These are phyloP conservation scores for Brachyalestes nurse DNA, from an alignment of 2,797 vertebrate genomes.

Conservation along the genomic window DNA sequence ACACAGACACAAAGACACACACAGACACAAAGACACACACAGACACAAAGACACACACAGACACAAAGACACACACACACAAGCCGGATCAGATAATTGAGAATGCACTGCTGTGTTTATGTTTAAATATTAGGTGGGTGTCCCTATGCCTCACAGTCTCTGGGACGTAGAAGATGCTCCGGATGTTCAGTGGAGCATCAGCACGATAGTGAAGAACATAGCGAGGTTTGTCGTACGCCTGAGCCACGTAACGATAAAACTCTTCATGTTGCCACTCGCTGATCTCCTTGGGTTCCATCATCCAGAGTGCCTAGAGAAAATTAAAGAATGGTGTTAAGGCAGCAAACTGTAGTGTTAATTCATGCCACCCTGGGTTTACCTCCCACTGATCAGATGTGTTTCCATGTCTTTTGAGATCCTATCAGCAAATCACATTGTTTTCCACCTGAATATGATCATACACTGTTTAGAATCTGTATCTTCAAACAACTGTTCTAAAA, in stretches of 20 bases:
- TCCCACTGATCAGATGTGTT: no score
- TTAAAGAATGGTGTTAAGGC: no score
- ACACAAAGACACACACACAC: constrained; percentile 22
- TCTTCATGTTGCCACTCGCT: constrained; percentile 92
- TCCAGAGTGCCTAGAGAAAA: constrained; percentile 88
- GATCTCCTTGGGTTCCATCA: constrained; percentile 93
- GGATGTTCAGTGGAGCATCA: constrained; percentile 93
- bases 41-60: constrained; percentile 82
- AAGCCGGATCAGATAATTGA: neutral
- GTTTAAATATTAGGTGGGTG: neutral
- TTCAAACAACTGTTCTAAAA: no score
- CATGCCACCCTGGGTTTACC: no score
- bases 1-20: no score
- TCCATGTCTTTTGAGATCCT: no score
- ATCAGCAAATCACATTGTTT: no score
- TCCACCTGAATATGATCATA: no score
- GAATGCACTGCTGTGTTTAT: neutral
- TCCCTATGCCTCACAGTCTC: constrained; percentile 76
- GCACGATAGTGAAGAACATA: constrained; percentile 92
- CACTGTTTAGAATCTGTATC: no score
- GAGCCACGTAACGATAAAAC: constrained; percentile 91
- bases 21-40: no score
- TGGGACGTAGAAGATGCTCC: constrained; percentile 95
- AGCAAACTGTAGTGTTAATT: no score
- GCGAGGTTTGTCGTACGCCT: constrained; percentile 90